Evolutionary conservation across 2,888 invertebrate species (phyloP), one percentile per base, ranked within the genome.

Genomic region (Thera obeliscata): DNA sequence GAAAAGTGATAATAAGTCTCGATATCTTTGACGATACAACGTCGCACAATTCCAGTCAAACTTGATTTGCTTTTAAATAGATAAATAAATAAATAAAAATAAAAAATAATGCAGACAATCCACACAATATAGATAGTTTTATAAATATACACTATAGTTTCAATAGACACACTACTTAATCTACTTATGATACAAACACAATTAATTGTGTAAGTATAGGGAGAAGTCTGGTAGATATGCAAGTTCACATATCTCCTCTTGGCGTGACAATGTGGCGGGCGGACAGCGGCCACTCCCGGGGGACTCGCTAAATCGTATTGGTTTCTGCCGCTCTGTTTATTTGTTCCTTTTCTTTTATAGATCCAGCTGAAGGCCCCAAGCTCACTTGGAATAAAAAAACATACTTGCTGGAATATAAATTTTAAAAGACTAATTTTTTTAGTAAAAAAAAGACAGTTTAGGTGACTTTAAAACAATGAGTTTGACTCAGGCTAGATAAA

Each of bases 241-340:
- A 61, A 66, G 69, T 69, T 48, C 56, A 62, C 70, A 69, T 62
- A 52, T 66, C 66, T 69, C 79, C 76, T 76, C 79, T 78, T 79
- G 78, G 82, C 83, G 88, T 87, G 90, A 90, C 89, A 90, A 87
- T 87, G 79, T 83, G 78, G 62, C 76, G 81, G 78, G 80, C 82
- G 79, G 79, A 73, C 80, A 74, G 77, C 73, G 68, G 71, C 66
- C 79, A 79, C 85, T 83, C 86, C 77, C 76, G 65, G 71, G 90
- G 88, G 90, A 86, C 81, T 75, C 76, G 83, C 86, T 87, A 87
- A 88, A 89, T 88, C 88, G 87, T 87, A 87, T 89, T 86, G 87
- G 86, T 87, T 87, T 84, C 85, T 83, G 78, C 78, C 79, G 77
- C 80, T 85, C 82, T 83, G 81, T 88, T 87, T 84, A 81, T 83